Percentiles rank a stretch among this genome's conserved stretches.
These are phyloP conservation scores for Tetrao urogallus DNA, from an alignment of 2,113 vertebrate genomes.

Conservation along the genomic window DNA sequence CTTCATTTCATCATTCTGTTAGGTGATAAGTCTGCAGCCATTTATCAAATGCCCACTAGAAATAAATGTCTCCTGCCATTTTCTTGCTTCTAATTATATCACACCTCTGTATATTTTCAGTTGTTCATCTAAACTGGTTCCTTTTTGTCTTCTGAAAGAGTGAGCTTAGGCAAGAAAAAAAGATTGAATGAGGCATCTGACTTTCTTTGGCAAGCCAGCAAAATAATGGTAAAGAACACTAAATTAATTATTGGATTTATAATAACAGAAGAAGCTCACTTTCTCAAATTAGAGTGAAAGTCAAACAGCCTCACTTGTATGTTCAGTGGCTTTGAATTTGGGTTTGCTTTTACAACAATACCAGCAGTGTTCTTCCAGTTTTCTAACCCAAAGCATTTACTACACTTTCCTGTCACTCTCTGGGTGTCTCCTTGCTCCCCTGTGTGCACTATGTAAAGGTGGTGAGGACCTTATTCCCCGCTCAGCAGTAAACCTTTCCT, in stretches of 20 bases:
- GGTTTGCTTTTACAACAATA: not conserved
- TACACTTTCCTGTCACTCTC: not conserved
- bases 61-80: constrained; percentile 35
- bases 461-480: not conserved
- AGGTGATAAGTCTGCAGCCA: constrained; percentile 39
- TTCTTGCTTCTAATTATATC: constrained; percentile 40
- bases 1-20: constrained; percentile 16
- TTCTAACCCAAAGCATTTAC: not conserved
- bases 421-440: not conserved
- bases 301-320: not conserved
- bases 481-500: not conserved
- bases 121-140: not conserved
- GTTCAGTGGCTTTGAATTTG: not conserved
- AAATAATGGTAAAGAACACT: not conserved
- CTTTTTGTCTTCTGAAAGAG: not conserved
- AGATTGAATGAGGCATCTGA: not conserved
- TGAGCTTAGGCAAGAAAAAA: not conserved
- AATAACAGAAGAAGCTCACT: not conserved
- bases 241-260: constrained; percentile 19
- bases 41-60: constrained; percentile 40
- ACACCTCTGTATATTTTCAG: constrained; percentile 11
- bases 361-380: not conserved
- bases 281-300: not conserved
- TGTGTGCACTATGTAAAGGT: not conserved
- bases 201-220: constrained; percentile 2